Conservation (phyloP, 2,888 invertebrate genomes). For the Drosophila bunnanda region DNA sequence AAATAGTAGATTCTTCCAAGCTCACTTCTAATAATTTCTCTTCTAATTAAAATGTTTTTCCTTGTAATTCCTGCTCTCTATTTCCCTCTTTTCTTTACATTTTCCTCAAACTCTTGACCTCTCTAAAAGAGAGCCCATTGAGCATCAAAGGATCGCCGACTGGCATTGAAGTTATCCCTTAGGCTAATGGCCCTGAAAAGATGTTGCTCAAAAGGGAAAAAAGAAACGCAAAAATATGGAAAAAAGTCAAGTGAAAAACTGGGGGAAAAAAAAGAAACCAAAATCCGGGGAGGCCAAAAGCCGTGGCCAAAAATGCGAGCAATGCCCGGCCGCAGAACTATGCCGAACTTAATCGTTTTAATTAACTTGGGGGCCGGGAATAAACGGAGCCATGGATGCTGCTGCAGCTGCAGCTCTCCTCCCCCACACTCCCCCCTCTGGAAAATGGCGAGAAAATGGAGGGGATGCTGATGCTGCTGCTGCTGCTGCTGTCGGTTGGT, state of each 20-base stretch:
- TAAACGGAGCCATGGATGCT: constrained; percentile 25
- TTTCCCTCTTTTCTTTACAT: neutral
- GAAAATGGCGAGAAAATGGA: neutral
- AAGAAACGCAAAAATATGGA: neutral
- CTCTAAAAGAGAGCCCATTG: neutral
- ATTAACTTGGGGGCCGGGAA: constrained; percentile 61
- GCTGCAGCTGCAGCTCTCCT: neutral
- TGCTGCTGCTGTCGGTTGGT: constrained; percentile 31
- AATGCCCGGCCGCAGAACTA: constrained; percentile 53
- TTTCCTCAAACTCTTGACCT: neutral
- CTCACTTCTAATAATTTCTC: neutral
- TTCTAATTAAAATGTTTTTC: neutral
- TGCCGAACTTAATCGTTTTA: constrained; percentile 76
- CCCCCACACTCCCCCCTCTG: neutral
- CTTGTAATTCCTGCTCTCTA: neutral
- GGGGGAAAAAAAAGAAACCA: neutral
- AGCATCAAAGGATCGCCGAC: neutral
- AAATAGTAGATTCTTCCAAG: no score
- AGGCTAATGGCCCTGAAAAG: constrained; percentile 7
- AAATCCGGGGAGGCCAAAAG: constrained; percentile 10
- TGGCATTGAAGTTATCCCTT: neutral
- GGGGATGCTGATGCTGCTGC: neutral
- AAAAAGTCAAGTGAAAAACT: constrained; percentile 3
- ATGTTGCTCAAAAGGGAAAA: constrained; percentile 1
- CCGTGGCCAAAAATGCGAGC: constrained; percentile 40